These are phyloP conservation scores for Mugil cephalus DNA, from an alignment of 2,113 vertebrate genomes.

Conservation along the genomic window DNA sequence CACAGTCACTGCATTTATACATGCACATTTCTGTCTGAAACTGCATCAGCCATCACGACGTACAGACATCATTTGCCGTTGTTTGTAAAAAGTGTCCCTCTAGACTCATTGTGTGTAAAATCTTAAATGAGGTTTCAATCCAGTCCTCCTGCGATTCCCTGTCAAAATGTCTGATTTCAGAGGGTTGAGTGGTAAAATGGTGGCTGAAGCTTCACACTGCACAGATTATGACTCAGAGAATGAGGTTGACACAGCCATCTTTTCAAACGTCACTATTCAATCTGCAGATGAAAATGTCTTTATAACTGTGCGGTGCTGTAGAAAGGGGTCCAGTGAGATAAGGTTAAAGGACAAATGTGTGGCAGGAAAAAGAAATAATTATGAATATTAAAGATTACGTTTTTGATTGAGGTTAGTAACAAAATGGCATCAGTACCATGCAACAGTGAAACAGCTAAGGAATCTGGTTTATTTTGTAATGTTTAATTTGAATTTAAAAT, in stretches of 20 bases:
- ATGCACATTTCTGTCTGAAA: not conserved
- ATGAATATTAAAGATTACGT: not conserved
- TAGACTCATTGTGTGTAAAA: not conserved
- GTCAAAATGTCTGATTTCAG: constrained; percentile 57
- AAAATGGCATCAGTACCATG: too few relatives aligned
- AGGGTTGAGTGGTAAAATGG: constrained; percentile 70
- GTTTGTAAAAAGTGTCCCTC: not conserved
- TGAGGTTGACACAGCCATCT: constrained; percentile 72
- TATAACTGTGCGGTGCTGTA: constrained; percentile 31
- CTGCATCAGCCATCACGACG: not conserved
- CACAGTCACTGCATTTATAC: constrained; percentile 17
- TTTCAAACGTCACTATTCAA: constrained; percentile 61
- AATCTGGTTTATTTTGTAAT: constrained; percentile 16
- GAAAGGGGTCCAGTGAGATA: constrained; percentile 18
- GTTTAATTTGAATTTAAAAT: constrained; percentile 33
- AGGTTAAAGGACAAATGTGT: constrained; percentile 36
- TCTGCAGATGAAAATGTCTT: constrained; percentile 63
- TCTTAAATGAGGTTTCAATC: constrained; percentile 1
- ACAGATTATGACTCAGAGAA: constrained; percentile 78
- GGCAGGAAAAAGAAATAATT: constrained; percentile 29
- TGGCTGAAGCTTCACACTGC: constrained; percentile 70
- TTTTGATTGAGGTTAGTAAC: constrained; percentile 22
- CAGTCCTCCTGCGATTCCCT: constrained; percentile 26
- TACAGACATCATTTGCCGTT: not conserved
- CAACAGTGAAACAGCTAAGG: too few relatives aligned